These are phyloP conservation scores for Drosophila tripunctata DNA, from an alignment of 2,888 invertebrate genomes.

Conservation along the genomic window DNA sequence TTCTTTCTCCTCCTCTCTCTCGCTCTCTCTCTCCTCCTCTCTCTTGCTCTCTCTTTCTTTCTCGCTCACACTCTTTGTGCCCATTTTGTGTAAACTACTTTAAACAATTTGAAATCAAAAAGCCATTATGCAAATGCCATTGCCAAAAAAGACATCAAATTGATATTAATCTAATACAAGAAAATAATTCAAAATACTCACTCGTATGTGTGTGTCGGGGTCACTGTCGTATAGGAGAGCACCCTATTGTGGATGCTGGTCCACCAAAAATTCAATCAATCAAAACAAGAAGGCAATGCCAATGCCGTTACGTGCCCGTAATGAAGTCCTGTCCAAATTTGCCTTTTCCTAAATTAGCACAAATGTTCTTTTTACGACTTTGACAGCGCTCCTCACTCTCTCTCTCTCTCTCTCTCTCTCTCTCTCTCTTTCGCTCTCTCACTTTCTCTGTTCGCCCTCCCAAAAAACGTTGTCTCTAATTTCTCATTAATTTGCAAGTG, in stretches of 20 bases:
- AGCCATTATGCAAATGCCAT: conserved; percentile 66
- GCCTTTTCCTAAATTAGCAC: conserved; percentile 80
- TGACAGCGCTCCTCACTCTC: conserved; percentile 46
- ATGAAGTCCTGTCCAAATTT: conserved; percentile 81
- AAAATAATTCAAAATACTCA: conserved; percentile 61
- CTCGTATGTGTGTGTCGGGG: conserved; percentile 5
- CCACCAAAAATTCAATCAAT: conserved; percentile 77
- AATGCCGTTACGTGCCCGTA: conserved; percentile 74
- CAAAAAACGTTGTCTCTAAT: conserved; percentile 80
- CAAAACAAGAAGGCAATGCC: conserved; percentile 74
- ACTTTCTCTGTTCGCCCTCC: conserved; percentile 23
- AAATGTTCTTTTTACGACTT: conserved; percentile 81
- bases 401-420: conserved; percentile 12
- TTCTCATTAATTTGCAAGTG: conserved; percentile 84
- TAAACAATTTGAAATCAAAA: conserved; percentile 62
- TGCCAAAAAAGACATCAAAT: conserved; percentile 68
- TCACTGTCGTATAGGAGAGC: not conserved
- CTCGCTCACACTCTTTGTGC: not conserved
- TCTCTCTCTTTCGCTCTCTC: not conserved
- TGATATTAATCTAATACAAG: conserved; percentile 63
- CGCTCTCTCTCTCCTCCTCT: not conserved
- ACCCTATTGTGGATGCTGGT: conserved; percentile 18
- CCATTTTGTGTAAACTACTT: not conserved
- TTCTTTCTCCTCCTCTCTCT: not conserved
- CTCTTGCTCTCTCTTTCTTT: not conserved